Evolutionary conservation across 2,797 vertebrate genomes (phyloP).

Genomic region (Gorsachius magnificus): DNA sequence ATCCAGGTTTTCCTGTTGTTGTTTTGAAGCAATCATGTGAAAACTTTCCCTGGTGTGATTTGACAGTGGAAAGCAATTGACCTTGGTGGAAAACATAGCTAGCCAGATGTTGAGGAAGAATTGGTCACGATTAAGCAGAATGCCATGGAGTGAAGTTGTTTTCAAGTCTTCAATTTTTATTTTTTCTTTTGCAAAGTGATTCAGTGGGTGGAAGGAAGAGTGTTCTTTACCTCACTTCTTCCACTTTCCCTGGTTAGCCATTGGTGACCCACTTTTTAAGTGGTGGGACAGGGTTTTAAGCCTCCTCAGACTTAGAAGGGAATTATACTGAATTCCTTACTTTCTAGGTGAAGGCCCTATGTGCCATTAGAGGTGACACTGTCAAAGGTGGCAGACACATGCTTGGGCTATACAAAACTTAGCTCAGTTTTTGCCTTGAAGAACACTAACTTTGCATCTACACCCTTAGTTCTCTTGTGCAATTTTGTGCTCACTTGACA

Average conservation of each 20-base stretch:
- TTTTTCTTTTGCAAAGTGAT: background rate
- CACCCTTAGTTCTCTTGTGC: background rate
- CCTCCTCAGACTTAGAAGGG: background rate
- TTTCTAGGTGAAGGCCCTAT: background rate
- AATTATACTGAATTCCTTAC: background rate
- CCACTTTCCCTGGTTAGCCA: background rate
- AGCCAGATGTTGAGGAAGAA: background rate
- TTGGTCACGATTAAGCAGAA: background rate
- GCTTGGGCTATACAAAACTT: background rate
- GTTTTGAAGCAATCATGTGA: background rate
- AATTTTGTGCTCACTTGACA: background rate
- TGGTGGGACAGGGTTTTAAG: background rate
- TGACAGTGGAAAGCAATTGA: background rate
- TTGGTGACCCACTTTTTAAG: background rate
- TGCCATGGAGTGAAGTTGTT: background rate
- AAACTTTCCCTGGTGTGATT: background rate
- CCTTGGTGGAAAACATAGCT: background rate
- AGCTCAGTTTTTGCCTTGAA: background rate
- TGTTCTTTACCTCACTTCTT: background rate
- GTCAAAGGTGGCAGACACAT: background rate
- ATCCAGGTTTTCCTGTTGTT: background rate
- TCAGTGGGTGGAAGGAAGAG: background rate
- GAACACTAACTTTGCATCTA: background rate
- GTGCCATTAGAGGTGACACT: background rate
- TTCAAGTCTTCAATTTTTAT: background rate